phyloP scores from a whole-genome alignment of 2,113 vertebrate species.

The Dendropsophus ebraccatus region DNA sequence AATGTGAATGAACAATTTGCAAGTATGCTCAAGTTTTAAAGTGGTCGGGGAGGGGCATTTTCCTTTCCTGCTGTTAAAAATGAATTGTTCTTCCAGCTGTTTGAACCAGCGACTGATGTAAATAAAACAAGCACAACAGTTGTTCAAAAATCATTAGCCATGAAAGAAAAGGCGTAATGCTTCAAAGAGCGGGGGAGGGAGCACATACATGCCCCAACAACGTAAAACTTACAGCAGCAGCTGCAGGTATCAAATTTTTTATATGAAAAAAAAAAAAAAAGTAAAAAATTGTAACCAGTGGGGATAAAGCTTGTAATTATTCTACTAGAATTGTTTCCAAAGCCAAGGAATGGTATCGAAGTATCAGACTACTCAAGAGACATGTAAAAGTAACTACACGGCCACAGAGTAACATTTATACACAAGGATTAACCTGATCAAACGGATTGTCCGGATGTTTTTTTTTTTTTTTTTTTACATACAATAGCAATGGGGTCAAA shows the following conservation, averaged over 20 bases:
- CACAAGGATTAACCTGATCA: no score
- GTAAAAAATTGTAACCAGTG: not conserved
- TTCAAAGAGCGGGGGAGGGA: not conserved
- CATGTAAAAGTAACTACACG: no score
- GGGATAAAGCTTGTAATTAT: not conserved
- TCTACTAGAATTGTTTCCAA: not conserved
- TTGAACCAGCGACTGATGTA: not conserved
- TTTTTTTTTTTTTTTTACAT: no score
- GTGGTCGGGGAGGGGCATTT: not conserved
- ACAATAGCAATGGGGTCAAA: no score
- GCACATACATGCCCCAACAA: not conserved
- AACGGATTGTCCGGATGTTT: no score
- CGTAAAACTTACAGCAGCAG: constrained; percentile 8
- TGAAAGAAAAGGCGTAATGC: not conserved
- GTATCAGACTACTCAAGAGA: no score
- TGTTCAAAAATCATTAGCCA: constrained; percentile 8
- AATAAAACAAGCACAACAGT: constrained; percentile 30
- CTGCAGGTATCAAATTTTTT: not conserved
- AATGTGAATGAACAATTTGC: not conserved
- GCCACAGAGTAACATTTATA: no score
- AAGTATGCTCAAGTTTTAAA: not conserved
- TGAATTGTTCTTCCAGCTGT: constrained; percentile 8
- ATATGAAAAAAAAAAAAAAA: not conserved
- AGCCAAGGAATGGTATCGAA: no score
- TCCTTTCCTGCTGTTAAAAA: not conserved